These are phyloP conservation scores for pig (Sus scrofa) DNA, from an alignment of 2,113 vertebrate genomes.

Conservation along the genomic window T2T-Sscrofa CM000819.6:126172501-126173000, in stretches of 20 bases:
- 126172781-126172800: neutral
- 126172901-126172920: neutral
- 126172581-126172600: neutral
- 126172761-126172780: neutral
- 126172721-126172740: neutral
- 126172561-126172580: neutral
- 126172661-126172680: neutral
- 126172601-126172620: neutral
- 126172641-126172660: neutral
- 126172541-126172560: neutral
- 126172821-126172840: slow-evolving; percentile 1
- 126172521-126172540: neutral
- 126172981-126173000: neutral
- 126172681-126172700: neutral
- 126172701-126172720: neutral
- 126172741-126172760: neutral
- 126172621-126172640: neutral
- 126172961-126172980: slow-evolving; percentile 20
- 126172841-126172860: neutral
- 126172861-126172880: neutral
- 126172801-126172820: too few species aligned
- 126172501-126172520: neutral
- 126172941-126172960: slow-evolving; percentile 22
- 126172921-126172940: slow-evolving; percentile 51
- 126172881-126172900: neutral